Evolutionary conservation across 2,797 vertebrate genomes (phyloP).

Genomic region (Thaleichthys pacificus): DNA sequence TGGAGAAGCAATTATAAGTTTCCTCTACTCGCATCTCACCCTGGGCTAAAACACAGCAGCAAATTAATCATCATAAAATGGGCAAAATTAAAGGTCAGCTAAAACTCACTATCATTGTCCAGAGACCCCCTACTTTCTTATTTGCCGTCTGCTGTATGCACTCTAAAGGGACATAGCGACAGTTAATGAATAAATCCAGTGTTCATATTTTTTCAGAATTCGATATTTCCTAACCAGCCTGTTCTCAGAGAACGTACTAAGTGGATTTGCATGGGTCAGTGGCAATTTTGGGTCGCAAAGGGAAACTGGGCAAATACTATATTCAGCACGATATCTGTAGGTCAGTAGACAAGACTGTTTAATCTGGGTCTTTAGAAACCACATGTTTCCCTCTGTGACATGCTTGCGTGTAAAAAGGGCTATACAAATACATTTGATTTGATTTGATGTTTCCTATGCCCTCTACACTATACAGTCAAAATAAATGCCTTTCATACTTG

Average conservation of each 20-base stretch:
- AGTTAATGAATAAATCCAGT: conserved; percentile 12
- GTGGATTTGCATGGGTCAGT: conserved; percentile 1
- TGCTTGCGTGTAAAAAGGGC: no score
- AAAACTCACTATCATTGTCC: not conserved
- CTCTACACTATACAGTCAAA: no score
- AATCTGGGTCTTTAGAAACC: not conserved
- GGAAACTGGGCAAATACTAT: not conserved
- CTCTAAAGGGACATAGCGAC: not conserved
- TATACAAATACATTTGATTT: no score
- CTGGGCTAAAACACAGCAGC: conserved; percentile 2
- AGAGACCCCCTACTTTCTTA: not conserved
- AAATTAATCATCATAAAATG: conserved; percentile 15
- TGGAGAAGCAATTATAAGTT: conserved; percentile 15
- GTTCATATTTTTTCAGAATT: not conserved
- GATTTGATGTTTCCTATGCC: no score
- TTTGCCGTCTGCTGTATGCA: not conserved
- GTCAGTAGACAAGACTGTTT: not conserved
- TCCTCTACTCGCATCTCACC: conserved; percentile 12
- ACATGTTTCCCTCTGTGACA: no score
- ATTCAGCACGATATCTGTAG: not conserved
- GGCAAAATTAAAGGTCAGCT: conserved; percentile 11
- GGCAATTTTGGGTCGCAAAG: not conserved
- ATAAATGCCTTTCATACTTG: no score
- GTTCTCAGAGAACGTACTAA: not conserved
- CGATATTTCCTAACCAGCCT: no score